Percentiles rank a stretch among this genome's conserved stretches.
Evolutionary conservation across 37 sponge, comb jelly and placozoan genomes (phyloP).

Genomic region (Oopsacas minuta): DNA sequence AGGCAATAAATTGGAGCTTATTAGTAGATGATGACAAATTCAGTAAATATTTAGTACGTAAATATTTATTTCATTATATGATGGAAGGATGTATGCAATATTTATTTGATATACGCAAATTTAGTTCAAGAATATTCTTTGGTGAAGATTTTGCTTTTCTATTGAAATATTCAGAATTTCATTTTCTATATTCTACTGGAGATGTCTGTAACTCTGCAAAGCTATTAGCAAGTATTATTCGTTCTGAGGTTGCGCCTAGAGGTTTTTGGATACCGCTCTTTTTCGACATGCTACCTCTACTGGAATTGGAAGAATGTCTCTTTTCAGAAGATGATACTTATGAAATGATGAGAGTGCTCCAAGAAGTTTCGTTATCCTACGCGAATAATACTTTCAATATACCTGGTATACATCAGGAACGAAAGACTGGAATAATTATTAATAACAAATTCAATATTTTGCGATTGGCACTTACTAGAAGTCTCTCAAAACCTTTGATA

Average conservation of each 20-base stretch:
- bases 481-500: background rate
- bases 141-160: background rate
- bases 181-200: background rate
- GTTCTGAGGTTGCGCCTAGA: background rate
- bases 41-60: background rate
- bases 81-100: background rate
- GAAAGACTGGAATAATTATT: background rate
- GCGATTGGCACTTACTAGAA: background rate
- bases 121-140: background rate
- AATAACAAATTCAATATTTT: background rate
- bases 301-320: background rate
- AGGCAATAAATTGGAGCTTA: background rate
- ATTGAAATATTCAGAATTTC: background rate
- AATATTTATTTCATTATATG: background rate
- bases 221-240: background rate
- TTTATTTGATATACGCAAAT: background rate
- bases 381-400: too few relatives aligned
- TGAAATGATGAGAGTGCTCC: background rate
- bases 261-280: background rate
- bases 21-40: background rate
- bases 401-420: too few relatives aligned
- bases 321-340: slow-evolving; percentile 2
- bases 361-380: background rate
- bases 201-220: background rate
- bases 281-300: background rate